Conservation (phyloP, 2,797 vertebrate species). For the Falco rusticolus region DNA sequence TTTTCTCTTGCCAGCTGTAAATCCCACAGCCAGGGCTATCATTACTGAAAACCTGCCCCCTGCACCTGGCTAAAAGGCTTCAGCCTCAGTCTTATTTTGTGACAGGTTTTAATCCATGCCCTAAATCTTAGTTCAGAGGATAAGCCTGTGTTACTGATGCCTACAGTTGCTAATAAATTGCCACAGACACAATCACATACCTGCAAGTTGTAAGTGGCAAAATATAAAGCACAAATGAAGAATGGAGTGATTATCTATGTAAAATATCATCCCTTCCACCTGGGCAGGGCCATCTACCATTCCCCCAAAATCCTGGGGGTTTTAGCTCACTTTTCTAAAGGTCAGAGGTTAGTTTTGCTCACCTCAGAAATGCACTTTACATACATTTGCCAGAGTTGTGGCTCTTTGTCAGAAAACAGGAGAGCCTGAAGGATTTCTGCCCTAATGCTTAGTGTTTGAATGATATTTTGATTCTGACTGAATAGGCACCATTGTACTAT, state of each 20-base stretch:
- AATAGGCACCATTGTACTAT: constrained; percentile 6
- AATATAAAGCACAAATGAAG: neutral
- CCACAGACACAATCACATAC: neutral
- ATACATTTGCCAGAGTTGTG: neutral
- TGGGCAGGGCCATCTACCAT: neutral
- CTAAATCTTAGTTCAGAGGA: neutral
- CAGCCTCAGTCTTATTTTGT: neutral
- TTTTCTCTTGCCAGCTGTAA: neutral
- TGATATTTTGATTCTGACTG: constrained; percentile 42
- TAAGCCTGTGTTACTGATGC: neutral
- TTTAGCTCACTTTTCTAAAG: neutral
- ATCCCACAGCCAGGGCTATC: neutral
- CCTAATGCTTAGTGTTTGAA: neutral
- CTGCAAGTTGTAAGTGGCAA: neutral
- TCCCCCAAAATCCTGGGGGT: neutral
- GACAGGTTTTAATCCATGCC: neutral
- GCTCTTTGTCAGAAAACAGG: neutral
- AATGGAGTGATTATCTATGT: neutral
- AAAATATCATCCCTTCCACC: neutral
- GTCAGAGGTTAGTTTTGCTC: neutral
- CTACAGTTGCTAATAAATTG: neutral
- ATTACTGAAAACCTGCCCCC: neutral
- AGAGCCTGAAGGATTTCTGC: constrained; percentile 23
- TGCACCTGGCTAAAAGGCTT: neutral
- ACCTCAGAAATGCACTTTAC: neutral